Conservation (phyloP, 2,888 invertebrate genomes). For the Bruchidius siliquastri region DNA sequence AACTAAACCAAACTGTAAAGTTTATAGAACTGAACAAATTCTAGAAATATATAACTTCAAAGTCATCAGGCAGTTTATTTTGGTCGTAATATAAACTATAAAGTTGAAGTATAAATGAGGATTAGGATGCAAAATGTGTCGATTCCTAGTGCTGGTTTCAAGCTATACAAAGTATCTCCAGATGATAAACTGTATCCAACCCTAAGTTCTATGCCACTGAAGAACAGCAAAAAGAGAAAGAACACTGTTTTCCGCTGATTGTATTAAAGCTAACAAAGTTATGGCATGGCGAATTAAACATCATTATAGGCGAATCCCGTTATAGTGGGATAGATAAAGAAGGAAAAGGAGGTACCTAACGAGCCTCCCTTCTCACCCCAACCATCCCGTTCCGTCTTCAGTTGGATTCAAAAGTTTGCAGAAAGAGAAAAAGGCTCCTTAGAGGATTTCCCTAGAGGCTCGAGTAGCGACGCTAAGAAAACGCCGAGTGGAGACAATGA, state of each 20-base stretch:
- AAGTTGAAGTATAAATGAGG: too few relatives aligned
- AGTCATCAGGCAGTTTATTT: too few relatives aligned
- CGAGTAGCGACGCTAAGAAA: conserved; percentile 1
- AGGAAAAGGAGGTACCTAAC: conserved; percentile 18
- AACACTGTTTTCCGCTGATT: conserved; percentile 8
- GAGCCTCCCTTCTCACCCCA: conserved; percentile 7
- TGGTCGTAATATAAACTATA: too few relatives aligned
- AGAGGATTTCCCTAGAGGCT: conserved; percentile 14
- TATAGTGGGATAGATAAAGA: conserved; percentile 14
- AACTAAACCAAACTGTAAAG: too few relatives aligned
- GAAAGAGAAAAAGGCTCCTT: conserved; percentile 10
- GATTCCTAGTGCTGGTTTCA: too few relatives aligned
- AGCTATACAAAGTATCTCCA: too few relatives aligned
- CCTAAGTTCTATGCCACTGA: too few relatives aligned
- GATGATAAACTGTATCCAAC: too few relatives aligned
- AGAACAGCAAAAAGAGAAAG: background rate
- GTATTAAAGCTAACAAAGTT: conserved; percentile 26
- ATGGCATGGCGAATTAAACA: conserved; percentile 27
- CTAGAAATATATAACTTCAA: too few relatives aligned
- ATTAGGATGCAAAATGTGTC: too few relatives aligned
- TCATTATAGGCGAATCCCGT: conserved; percentile 25
- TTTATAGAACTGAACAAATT: too few relatives aligned
- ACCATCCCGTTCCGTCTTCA: background rate
- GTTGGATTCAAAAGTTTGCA: conserved; percentile 19
- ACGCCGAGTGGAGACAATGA: conserved; percentile 15